Conservation (phyloP, 1,140 invertebrate species). For the Penaeus vannamei region DNA sequence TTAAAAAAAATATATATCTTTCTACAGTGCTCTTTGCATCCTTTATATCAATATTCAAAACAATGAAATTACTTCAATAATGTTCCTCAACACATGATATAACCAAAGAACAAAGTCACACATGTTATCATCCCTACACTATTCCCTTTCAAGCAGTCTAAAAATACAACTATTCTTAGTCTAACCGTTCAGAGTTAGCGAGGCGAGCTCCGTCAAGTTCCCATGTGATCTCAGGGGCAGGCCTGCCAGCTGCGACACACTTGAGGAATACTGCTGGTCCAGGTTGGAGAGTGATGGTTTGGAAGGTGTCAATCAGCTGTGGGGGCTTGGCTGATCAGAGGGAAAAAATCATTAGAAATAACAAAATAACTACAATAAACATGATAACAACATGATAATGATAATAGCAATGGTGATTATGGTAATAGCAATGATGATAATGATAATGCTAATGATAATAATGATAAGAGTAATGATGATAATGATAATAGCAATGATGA, state of each 20-base stretch:
- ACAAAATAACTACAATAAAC: slow-evolving; percentile 16
- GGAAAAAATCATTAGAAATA: slow-evolving; percentile 57
- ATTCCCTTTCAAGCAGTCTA: not conserved
- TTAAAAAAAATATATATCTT: not conserved
- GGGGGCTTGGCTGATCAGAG: slow-evolving; percentile 84
- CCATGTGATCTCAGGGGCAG: slow-evolving; percentile 95
- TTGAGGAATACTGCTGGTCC: slow-evolving; percentile 87
- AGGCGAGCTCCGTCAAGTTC: slow-evolving; percentile 90
- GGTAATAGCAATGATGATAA: no score
- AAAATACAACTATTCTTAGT: not conserved
- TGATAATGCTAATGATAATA: no score
- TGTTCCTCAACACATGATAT: not conserved
- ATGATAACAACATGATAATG: not conserved
- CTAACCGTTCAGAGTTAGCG: slow-evolving; percentile 82
- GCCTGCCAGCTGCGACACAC: slow-evolving; percentile 89
- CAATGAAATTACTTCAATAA: not conserved
- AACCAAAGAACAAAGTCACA: not conserved
- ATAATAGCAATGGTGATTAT: not conserved
- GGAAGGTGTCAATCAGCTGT: slow-evolving; percentile 87
- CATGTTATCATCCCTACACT: not conserved
- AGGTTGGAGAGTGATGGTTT: slow-evolving; percentile 88
- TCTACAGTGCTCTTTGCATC: not conserved
- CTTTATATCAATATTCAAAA: not conserved
- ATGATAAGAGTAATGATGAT: no score
- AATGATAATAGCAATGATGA: no score